Conservation (phyloP, 2,888 invertebrate genomes). For the Timema cristinae region DNA sequence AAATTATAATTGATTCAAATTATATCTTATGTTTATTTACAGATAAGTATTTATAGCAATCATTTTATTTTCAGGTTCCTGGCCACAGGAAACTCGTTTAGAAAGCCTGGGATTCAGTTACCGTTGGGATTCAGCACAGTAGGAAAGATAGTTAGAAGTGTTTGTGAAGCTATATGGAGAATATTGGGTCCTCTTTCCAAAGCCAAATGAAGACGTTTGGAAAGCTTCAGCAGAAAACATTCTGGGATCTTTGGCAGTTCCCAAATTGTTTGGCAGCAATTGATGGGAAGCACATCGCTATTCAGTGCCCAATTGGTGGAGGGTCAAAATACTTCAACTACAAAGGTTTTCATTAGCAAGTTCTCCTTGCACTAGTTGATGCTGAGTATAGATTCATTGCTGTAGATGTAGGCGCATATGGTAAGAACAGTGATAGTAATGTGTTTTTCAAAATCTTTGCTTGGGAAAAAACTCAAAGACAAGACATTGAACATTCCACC, state of each 20-base stretch:
- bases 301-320: slow-evolving; percentile 37
- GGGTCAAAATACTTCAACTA: slow-evolving; percentile 39
- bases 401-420: slow-evolving; percentile 22
- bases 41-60: not conserved
- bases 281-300: too few species aligned
- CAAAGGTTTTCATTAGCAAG: slow-evolving; percentile 40
- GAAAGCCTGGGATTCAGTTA: slow-evolving; percentile 12
- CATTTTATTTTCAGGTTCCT: not conserved
- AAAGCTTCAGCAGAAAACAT: slow-evolving; percentile 34
- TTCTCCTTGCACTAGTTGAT: slow-evolving; percentile 19
- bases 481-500: slow-evolving; percentile 16
- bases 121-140: slow-evolving; percentile 1
- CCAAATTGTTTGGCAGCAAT: slow-evolving; percentile 39
- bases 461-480: slow-evolving; percentile 14
- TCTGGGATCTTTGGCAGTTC: slow-evolving; percentile 38
- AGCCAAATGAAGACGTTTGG: slow-evolving; percentile 36
- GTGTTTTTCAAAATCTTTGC: slow-evolving; percentile 10
- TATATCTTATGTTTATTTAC: too few species aligned
- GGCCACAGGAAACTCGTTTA: slow-evolving; percentile 1
- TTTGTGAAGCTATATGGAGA: not conserved
- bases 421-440: slow-evolving; percentile 18
- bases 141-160: not conserved
- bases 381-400: slow-evolving; percentile 11
- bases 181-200: not conserved
- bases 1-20: too few species aligned